Evolutionary conservation across 2,113 vertebrate genomes (phyloP), one percentile per base, ranked within the genome.

Genomic region (Apistogramma diplotaenia): DNA sequence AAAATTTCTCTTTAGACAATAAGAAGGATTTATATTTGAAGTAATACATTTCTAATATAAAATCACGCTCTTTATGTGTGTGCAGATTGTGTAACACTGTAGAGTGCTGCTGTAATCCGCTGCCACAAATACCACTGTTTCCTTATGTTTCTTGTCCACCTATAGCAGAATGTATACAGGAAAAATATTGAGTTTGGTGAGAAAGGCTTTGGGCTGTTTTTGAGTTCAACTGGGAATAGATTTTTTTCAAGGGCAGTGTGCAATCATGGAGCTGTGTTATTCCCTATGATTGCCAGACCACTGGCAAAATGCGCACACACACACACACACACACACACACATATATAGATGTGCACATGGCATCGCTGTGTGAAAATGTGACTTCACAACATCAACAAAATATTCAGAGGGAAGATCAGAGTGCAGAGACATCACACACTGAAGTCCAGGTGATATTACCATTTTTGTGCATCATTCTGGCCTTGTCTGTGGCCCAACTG

Each of bases 321-420:
- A 40, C 76, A 78, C 76, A 70, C 60, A 19, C 72, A 74, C 23
- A 18, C 70, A 56, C 59, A 76, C 53, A 71, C 65, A 56, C 46
- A 73, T 46, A 72, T 35, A 71, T 16, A 74, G 75, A 57, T 71
- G 49, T 61, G 60, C 59, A 62, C 62, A 3, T 70, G 73, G 51
- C 2, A 21, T 31, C 43, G 25, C 37, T 73, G 40, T 29, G 77
- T 59, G 75, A 78, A 89, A 85, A 87, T 87, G 79, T 85, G 73
- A 86, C 88, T 89, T 87, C 90, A 91, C 86, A 91, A 89, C 89
- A 87, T 89, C 87, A 85, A 93, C 82, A 91, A 88, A 82, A 91
- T 87, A 89, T 90, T 87, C 87, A 85, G 83, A 84, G 85, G 70
- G 71, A 84, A 86, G 89, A 91, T 93, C 87, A 82, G 85, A 93